Base-by-base conservation (phyloP, 2,888 invertebrate genomes). In the Strigamia transsilvanica region DNA sequence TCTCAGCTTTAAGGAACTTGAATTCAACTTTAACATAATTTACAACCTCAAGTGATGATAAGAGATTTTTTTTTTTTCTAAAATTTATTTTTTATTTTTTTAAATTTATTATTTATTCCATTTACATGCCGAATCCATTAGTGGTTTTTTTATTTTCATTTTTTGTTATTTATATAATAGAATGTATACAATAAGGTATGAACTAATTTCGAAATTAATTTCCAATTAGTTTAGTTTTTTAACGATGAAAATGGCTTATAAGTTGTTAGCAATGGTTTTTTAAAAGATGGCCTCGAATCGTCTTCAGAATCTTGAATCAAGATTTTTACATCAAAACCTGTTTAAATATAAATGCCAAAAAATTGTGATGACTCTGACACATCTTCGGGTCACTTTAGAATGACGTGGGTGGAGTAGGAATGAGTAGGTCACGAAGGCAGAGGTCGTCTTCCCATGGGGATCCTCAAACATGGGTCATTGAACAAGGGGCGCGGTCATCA, bases 111-210 rank as follows among this genome's bases (percentile, higher is more conserved):
- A n/a, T 46, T 46, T n/a, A 46, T 23, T 66, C 61, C 12, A 66
- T 66, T 66, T 66, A 66, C 61, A 66, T 66, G 61, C 61, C n/a
- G 61, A 66, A 66, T 66, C 61, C 61, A 66, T 66, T 66, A 66
- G 61, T 66, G 21, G 21, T 18, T 21, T 51, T 18, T 18, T n/a
- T 38, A 6, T 51, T 10, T 18, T 13, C 3, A 51, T 51, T 51
- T 51, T 51, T 51, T 51, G 7, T 18, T 18, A 51, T 51, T 51
- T 18, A 51, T 18, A 51, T 18, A 51, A 51, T 18, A 51, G 15
- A 51, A 51, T 18, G 51, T n/a, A 10, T 51, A 18, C 15, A 10
- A 51, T 18, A 51, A 51, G 15, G 51, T 51, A 15, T 51, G 51
- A 1, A 51, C 51, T 51, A 18, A 18, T 51, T 18, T 51, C 18